Evolutionary conservation across 2,888 invertebrate genomes (phyloP).

Genomic region (Lasioglossum figueresi): DNA sequence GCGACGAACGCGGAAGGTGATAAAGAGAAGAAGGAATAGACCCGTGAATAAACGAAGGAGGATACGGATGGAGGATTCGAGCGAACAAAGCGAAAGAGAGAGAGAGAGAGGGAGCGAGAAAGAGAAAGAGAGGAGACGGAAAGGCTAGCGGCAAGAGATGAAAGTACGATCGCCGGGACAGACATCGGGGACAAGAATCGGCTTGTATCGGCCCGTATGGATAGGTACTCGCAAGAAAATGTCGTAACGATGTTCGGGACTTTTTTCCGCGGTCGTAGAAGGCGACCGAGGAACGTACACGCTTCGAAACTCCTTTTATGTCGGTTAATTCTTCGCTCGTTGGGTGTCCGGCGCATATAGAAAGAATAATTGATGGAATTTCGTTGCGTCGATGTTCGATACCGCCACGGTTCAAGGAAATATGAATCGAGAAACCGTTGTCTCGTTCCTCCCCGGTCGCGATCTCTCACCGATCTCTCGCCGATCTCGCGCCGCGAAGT

Average conservation of each 20-base stretch:
- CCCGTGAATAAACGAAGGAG: slow-evolving; percentile 11
- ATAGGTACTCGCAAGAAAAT: slow-evolving; percentile 64
- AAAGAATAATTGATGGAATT: slow-evolving; percentile 40
- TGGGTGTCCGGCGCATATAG: slow-evolving; percentile 26
- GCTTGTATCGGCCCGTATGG: slow-evolving; percentile 56
- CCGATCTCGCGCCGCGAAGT: not conserved
- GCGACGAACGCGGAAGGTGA: slow-evolving; percentile 42
- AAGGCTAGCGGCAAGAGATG: slow-evolving; percentile 55
- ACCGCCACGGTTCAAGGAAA: not conserved
- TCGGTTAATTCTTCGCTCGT: slow-evolving; percentile 51
- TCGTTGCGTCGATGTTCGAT: slow-evolving; percentile 21
- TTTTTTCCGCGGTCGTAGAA: slow-evolving; percentile 57
- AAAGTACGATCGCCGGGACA: slow-evolving; percentile 63
- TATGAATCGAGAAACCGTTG: slow-evolving; percentile 14
- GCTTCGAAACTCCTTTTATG: slow-evolving; percentile 64
- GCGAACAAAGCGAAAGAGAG: not conserved
- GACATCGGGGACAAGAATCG: slow-evolving; percentile 64
- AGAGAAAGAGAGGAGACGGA: slow-evolving; percentile 7
- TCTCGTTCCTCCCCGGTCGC: not conserved
- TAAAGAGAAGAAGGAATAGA: slow-evolving; percentile 42
- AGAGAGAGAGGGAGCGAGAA: not conserved
- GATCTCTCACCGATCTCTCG: not conserved
- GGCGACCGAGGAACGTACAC: slow-evolving; percentile 51
- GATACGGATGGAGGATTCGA: slow-evolving; percentile 20
- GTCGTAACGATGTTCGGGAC: slow-evolving; percentile 64